These are phyloP conservation scores for Sylvietta virens DNA, from an alignment of 2,113 vertebrate genomes.

Conservation along the genomic window DNA sequence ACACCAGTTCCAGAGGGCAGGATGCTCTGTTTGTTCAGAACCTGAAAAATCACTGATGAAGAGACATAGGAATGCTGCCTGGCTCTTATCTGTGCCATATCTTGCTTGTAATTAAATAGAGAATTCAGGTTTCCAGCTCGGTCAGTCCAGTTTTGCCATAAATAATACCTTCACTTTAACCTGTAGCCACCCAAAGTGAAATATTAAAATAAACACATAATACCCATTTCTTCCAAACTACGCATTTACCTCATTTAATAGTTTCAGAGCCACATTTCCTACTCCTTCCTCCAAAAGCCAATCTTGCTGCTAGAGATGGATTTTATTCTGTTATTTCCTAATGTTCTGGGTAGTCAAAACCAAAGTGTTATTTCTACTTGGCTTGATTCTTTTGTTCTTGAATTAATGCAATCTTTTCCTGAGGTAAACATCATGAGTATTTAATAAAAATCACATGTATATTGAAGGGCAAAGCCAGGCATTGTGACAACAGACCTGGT, in stretches of 20 bases:
- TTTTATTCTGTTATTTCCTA: slow-evolving; percentile 9
- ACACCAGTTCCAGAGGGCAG: background rate
- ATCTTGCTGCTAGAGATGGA: background rate
- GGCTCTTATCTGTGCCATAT: background rate
- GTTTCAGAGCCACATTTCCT: background rate
- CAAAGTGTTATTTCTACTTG: background rate
- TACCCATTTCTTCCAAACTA: background rate
- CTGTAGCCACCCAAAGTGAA: background rate
- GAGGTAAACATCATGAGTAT: background rate
- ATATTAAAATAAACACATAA: background rate
- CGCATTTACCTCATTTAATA: background rate
- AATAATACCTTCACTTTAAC: background rate
- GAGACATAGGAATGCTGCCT: background rate
- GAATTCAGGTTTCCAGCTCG: background rate
- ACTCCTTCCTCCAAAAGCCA: background rate
- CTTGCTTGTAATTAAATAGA: background rate
- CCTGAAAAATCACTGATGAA: background rate
- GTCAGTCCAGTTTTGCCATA: background rate
- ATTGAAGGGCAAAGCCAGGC: background rate
- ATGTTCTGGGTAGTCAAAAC: background rate
- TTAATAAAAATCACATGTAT: background rate
- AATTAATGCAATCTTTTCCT: background rate
- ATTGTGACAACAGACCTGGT: background rate
- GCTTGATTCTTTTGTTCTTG: background rate
- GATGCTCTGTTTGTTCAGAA: background rate